These are phyloP conservation scores for Bhutanitis thaidina DNA, from an alignment of 2,888 invertebrate genomes.

Conservation along the genomic window DNA sequence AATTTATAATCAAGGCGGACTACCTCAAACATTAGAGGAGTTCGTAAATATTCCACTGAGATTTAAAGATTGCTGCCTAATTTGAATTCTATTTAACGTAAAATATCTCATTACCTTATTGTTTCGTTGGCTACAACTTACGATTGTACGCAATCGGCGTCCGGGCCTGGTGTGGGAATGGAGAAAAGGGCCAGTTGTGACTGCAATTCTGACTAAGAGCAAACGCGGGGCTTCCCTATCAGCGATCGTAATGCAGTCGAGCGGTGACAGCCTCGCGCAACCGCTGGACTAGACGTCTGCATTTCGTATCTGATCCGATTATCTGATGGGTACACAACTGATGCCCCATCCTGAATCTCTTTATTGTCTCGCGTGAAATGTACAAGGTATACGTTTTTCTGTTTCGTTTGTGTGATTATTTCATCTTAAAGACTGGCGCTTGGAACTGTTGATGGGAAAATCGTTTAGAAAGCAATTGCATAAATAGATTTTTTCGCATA, in stretches of 20 bases:
- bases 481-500: too few relatives aligned
- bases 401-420: too few relatives aligned
- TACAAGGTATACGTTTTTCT: not conserved
- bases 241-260: conserved; percentile 8
- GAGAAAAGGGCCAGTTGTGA: conserved; percentile 5
- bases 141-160: not conserved
- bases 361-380: not conserved
- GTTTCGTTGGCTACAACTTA: too few relatives aligned
- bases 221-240: conserved; percentile 3
- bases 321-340: not conserved
- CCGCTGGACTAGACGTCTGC: conserved; percentile 5
- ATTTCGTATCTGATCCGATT: conserved; percentile 14
- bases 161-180: not conserved
- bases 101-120: too few relatives aligned
- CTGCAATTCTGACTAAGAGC: conserved; percentile 9
- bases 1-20: too few relatives aligned
- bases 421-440: too few relatives aligned
- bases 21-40: too few relatives aligned
- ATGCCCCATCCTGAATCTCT: conserved; percentile 1
- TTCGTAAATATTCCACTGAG: too few relatives aligned
- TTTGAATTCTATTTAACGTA: too few relatives aligned
- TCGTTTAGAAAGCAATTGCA: too few relatives aligned
- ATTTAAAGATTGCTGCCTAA: too few relatives aligned
- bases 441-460: too few relatives aligned
- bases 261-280: conserved; percentile 1